Base-by-base conservation (phyloP, 2,113 vertebrate genomes). In the Podilymbus podiceps region DNA sequence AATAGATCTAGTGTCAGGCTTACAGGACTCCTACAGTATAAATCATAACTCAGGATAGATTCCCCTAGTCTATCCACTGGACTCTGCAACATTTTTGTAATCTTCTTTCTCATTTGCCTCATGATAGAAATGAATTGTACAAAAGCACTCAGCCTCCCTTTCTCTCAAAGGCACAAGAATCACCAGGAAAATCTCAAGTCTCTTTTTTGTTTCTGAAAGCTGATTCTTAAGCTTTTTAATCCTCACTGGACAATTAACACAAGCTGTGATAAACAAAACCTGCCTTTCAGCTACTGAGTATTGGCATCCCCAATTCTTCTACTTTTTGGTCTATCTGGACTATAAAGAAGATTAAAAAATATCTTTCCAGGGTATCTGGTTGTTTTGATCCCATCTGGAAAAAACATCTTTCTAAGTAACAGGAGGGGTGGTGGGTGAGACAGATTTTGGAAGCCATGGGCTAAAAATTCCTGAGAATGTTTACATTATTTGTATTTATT, bases 341-440 rank as follows among this genome's bases (percentile, higher is more conserved):
- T 38, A 50, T 21, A 67, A 78, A 15, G 33, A 88, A 81, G 20
- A n/a, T n/a, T 6, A n/a, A 91, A 88, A 83, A 74, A 59, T 15
- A 47, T 30, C 6, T 49, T 88, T 52, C 15, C 19, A 47, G 18
- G 30, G 30, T 7, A 73, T 27, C 22, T 59, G 21, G 2, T 27
- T 86, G 8, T 40, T 94, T 69, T 84, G 23, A 49, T 81, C 12
- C 27, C 55, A 74, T 19, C 13, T 49, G 33, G 33, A 58, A 68
- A 69, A 74, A n/a, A 1, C 0, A 4, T 15, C 1, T 64, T 73
- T 85, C 31, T 25, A 76, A 31, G 12, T 60, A 30, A n/a, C 15
- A 15, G n/a, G 38, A 73, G 23, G 69, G 8, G 16, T 0, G 0
- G 1, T 47, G 13, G 7, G 14, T 81, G 15, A 53, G 64, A 60